A percentile compares a stretch with the other conserved stretches of the same genome.
Conservation (phyloP, 2,888 invertebrate species). For the Diabrotica balteata region DNA sequence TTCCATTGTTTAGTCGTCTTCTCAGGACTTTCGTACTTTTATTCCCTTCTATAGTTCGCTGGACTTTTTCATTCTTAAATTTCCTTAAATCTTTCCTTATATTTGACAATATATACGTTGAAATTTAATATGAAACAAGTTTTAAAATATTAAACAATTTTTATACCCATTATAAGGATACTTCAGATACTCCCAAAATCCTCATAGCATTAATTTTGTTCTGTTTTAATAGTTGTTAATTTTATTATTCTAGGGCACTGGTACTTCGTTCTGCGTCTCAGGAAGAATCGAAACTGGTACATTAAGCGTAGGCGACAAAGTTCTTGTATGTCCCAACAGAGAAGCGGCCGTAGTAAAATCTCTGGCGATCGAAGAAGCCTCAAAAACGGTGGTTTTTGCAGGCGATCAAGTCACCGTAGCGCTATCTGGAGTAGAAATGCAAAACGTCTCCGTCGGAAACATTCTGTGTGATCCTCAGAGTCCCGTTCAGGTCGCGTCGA, state of each 20-base stretch:
- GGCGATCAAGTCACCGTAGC: conserved; percentile 91
- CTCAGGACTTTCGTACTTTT: too few relatives aligned
- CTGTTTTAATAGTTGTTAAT: not conserved
- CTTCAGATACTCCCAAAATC: not conserved
- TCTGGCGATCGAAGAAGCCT: conserved; percentile 73
- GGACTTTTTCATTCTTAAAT: too few relatives aligned
- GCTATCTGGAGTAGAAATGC: conserved; percentile 82
- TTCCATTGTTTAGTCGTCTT: too few relatives aligned
- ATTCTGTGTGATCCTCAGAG: conserved; percentile 83
- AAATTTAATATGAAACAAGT: not conserved
- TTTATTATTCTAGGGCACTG: conserved; percentile 67
- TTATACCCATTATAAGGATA: too few relatives aligned
- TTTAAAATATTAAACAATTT: too few relatives aligned
- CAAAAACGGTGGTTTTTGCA: conserved; percentile 82
- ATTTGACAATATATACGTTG: too few relatives aligned
- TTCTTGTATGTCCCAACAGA: conserved; percentile 84
- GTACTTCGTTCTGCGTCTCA: conserved; percentile 88
- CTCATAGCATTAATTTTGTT: not conserved
- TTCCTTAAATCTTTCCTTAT: too few relatives aligned
- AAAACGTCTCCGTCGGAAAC: conserved; percentile 85
- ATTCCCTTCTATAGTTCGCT: too few relatives aligned
- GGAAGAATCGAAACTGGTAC: conserved; percentile 93
- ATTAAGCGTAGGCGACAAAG: conserved; percentile 84
- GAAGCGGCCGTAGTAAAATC: conserved; percentile 85
- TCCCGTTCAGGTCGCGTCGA: conserved; percentile 81